Evolutionary conservation across 2,888 invertebrate species (phyloP), one percentile per base, ranked within the genome.

Genomic region (Furcula furcula): DNA sequence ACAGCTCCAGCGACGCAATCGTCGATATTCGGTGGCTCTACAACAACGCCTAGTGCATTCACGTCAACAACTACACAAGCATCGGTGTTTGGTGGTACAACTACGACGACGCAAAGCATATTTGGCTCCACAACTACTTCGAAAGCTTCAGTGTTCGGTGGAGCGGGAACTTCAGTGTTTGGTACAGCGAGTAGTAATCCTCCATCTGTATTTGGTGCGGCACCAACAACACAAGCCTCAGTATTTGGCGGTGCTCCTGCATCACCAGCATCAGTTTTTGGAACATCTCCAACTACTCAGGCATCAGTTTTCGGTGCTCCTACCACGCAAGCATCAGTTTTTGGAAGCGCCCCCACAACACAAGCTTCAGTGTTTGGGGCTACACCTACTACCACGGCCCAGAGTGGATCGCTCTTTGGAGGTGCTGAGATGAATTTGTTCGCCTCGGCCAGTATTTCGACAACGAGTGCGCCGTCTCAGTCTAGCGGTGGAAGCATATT

Each of bases 371-470:
- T 69, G n/a, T 72, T 71, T 19, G 72, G 70, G 7, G 43, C 64
- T 1, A 53, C 67, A 19, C 65, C 80, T 0, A 55, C 74, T 0
- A 59, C 77, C 1, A 73, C 75, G 2, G 41, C 73, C 0, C 71
- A 72, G 31, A 62, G 71, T 28, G 63, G 73, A 1, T 86, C 86
- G 2, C 46, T 82, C 18, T 78, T 83, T 46, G 76, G 81, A 21
- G 68, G 73, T 7, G 65, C 61, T 15, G 77, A 81, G 47, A 42
- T 64, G 1, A 83, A 66, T 53, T 40, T 89, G 46, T 90, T 89
- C 50, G 83, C 85, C 1, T 64, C 82, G 0, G 84, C 85, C 7
- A 86, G 76, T 49, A 89, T 89, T 52, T 86, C 88, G 0, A 81
- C 87, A 0, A 83, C 83, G 0, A 81, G 60, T 28, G 76, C 83